Percentiles rank a stretch among this genome's conserved stretches.
Conservation (phyloP, 1,140 invertebrate species). For the Kradibia gibbosae region DNA sequence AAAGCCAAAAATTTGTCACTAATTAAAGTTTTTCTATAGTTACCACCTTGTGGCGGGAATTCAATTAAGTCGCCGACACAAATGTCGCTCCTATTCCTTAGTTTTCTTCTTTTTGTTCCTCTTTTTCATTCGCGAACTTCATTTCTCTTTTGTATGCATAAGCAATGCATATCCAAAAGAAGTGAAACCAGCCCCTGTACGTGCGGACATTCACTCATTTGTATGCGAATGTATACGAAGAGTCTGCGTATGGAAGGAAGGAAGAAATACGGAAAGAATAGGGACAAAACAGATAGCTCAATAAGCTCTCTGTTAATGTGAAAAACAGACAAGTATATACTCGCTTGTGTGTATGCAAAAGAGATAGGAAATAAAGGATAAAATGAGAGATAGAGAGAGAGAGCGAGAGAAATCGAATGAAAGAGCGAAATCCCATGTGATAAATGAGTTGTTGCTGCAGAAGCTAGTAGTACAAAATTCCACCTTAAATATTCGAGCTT, state of each 20-base stretch:
- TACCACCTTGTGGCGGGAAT: conserved; percentile 14
- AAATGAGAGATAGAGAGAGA: background rate
- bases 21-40: conserved; percentile 46
- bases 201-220: background rate
- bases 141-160: background rate
- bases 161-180: background rate
- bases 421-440: conserved; percentile 7
- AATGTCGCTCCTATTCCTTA: conserved; percentile 4
- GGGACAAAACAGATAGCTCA: conserved; percentile 39
- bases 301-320: conserved; percentile 13
- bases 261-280: background rate
- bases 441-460: conserved; percentile 37
- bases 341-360: no score
- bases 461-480: background rate
- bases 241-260: background rate
- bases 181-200: background rate
- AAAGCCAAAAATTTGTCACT: conserved; percentile 22
- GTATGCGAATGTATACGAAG: background rate
- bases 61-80: conserved; percentile 41
- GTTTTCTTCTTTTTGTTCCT: conserved; percentile 1
- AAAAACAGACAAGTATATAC: background rate
- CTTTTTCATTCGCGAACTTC: background rate
- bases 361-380: background rate
- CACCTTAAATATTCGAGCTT: background rate
- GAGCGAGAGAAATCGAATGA: background rate